Percentiles rank a stretch among this genome's conserved stretches.
Conservation (phyloP, 2,113 vertebrate species). For the Odontophorus gujanensis region DNA sequence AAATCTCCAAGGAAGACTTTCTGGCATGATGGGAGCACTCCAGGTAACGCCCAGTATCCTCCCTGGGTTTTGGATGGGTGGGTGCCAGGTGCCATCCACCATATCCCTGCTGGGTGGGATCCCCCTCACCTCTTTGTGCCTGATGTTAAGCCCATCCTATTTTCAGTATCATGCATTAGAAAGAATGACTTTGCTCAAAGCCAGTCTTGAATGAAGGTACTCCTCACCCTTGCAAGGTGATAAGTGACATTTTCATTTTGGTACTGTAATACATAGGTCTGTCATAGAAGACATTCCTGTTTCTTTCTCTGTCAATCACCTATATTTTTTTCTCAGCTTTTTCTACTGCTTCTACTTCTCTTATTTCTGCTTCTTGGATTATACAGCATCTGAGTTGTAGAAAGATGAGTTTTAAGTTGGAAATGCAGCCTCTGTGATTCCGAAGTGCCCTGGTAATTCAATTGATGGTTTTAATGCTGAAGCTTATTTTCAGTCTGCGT, state of each 20-base stretch:
- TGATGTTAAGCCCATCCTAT: accelerated
- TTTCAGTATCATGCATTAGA: accelerated
- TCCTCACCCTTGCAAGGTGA: not conserved
- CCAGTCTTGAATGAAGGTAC: not conserved
- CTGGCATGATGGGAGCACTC: not conserved
- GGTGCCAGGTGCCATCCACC: accelerated
- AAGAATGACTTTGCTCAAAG: accelerated
- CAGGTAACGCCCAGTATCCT: not conserved
- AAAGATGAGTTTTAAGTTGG: not conserved
- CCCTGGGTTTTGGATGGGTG: accelerated
- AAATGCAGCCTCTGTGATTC: not conserved
- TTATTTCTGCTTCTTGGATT: not conserved
- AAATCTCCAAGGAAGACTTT: not conserved
- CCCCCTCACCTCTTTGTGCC: not conserved
- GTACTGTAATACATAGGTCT: not conserved
- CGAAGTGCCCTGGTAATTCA: not conserved
- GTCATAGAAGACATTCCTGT: not conserved
- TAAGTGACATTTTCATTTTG: not conserved
- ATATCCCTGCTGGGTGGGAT: not conserved
- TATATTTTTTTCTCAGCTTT: not conserved
- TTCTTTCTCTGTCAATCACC: accelerated
- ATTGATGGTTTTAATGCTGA: not conserved
- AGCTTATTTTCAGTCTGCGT: not conserved
- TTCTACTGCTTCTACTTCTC: not conserved
- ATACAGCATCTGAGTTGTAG: not conserved